These are phyloP conservation scores for Pseudomyrmex pallidus DNA, from an alignment of 1,140 invertebrate species.

Conservation along the genomic window DNA sequence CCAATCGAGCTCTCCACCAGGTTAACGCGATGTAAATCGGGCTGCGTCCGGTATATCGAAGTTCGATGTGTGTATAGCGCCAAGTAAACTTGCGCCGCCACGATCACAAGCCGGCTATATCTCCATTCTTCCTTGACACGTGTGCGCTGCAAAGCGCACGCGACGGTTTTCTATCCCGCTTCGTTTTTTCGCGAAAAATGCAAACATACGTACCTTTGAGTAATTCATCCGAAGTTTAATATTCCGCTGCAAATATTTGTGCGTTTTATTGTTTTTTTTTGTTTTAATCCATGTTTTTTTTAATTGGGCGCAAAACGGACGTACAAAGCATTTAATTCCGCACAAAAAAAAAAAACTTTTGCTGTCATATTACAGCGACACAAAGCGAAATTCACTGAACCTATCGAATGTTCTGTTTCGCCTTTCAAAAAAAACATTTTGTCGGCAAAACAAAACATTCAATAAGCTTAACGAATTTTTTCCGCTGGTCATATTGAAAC, in stretches of 20 bases:
- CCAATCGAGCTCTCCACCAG: slow-evolving; percentile 43
- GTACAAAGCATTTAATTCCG: no score
- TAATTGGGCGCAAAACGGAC: no score
- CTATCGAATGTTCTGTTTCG: no score
- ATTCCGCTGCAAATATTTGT: not conserved
- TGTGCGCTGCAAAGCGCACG: slow-evolving; percentile 57
- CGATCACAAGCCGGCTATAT: slow-evolving; percentile 32
- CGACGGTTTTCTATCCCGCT: slow-evolving; percentile 33
- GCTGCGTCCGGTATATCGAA: slow-evolving; percentile 53
- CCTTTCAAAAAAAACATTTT: no score
- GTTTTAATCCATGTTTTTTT: no score
- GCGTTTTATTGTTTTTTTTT: not conserved
- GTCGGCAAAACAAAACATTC: no score
- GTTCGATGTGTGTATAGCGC: slow-evolving; percentile 53
- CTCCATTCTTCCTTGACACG: slow-evolving; percentile 64
- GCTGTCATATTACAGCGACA: no score
- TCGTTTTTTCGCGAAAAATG: slow-evolving; percentile 2
- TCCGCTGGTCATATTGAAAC: not conserved
- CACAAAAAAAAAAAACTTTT: no score
- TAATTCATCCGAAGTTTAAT: not conserved
- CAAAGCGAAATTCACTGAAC: no score
- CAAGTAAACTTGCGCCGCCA: slow-evolving; percentile 3
- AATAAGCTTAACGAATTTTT: no score
- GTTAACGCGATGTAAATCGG: slow-evolving; percentile 68
- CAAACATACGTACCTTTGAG: not conserved